Percentiles rank a stretch among this genome's conserved stretches.
Conservation (phyloP, 2,113 vertebrate genomes). For the Rattus norvegicus region DNA sequence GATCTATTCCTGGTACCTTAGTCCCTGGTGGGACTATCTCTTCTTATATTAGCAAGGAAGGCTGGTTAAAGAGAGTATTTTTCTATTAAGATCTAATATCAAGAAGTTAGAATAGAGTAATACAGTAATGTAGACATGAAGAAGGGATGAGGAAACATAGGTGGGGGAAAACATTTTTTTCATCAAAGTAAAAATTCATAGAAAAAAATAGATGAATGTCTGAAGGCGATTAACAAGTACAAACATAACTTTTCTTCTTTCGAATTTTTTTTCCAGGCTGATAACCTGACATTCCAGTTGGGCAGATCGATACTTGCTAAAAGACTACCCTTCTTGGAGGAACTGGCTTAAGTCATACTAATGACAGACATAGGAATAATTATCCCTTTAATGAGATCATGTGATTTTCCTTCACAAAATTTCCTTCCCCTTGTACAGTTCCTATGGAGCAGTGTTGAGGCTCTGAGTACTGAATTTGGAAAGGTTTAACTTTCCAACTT, state of each 20-base stretch:
- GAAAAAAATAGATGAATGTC: background rate
- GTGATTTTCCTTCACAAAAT: background rate
- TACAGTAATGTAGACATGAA: background rate
- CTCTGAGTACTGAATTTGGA: background rate
- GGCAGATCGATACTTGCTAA: background rate
- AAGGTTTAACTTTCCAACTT: background rate
- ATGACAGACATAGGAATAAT: background rate
- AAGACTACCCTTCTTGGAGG: background rate
- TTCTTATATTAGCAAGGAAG: background rate
- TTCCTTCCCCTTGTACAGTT: accelerated
- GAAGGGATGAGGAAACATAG: background rate
- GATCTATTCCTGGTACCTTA: background rate
- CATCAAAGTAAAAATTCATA: background rate
- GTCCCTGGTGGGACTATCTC: background rate
- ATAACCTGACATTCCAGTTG: background rate
- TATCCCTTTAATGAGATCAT: background rate
- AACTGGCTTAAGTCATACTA: background rate
- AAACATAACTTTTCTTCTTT: background rate
- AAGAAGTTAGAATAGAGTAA: background rate
- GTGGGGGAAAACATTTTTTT: background rate
- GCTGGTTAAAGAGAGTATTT: background rate
- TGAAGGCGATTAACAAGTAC: background rate
- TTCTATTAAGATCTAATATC: background rate
- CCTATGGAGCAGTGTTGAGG: background rate
- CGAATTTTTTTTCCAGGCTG: too few species aligned